These are phyloP conservation scores for Pangasius djambal DNA, from an alignment of 2,797 vertebrate species.

Conservation along the genomic window DNA sequence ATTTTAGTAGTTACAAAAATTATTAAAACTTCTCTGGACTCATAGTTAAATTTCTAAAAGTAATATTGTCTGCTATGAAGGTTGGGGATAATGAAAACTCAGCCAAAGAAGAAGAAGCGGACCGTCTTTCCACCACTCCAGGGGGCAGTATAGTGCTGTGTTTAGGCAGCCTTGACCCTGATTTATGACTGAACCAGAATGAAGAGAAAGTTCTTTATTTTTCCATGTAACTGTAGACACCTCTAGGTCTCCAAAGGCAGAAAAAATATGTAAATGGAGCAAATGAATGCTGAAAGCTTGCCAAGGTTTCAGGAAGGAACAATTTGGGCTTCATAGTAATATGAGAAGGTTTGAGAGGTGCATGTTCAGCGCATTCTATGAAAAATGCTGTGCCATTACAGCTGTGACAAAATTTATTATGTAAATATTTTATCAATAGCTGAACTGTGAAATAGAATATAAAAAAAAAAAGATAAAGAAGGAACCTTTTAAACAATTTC, in stretches of 20 bases:
- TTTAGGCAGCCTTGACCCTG: constrained; percentile 19
- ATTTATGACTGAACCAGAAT: constrained; percentile 13
- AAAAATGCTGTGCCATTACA: not conserved
- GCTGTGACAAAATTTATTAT: not conserved
- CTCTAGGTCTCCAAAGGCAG: constrained; percentile 29
- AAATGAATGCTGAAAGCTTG: constrained; percentile 34
- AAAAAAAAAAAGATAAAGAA: not conserved
- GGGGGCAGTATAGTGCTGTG: constrained; percentile 70
- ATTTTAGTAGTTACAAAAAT: not conserved
- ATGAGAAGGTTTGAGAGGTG: constrained; percentile 7
- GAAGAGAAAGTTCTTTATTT: not conserved
- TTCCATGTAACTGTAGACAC: constrained; percentile 41
- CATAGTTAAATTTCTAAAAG: not conserved
- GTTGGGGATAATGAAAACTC: not conserved
- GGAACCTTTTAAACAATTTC: not conserved
- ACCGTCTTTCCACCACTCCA: constrained; percentile 59
- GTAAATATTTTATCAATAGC: not conserved
- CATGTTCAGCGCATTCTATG: constrained; percentile 3
- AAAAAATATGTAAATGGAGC: constrained; percentile 52
- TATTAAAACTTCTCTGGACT: not conserved
- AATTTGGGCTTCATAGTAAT: constrained; percentile 9
- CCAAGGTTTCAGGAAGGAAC: constrained; percentile 26
- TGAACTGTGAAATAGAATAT: not conserved
- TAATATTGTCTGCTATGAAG: not conserved
- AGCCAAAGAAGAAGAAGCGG: not conserved